Conservation (phyloP, 2,888 invertebrate species). For the Magallana nippona region DNA sequence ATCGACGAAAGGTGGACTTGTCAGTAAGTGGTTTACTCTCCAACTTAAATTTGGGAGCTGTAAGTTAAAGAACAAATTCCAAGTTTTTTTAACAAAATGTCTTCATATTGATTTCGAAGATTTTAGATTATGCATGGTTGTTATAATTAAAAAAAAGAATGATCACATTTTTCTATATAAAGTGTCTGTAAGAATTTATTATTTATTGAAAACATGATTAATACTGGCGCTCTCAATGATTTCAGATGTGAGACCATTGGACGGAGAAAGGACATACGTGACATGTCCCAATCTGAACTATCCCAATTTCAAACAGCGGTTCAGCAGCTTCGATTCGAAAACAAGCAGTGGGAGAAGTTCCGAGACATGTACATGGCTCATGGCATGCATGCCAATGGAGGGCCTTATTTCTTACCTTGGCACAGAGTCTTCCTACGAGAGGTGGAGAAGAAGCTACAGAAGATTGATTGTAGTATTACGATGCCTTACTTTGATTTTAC, state of each 20-base stretch:
- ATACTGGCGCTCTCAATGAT: not conserved
- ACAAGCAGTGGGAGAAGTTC: conserved; percentile 73
- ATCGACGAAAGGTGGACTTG: conserved; percentile 68
- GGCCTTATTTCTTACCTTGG: conserved; percentile 76
- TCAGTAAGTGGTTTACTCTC: conserved; percentile 60
- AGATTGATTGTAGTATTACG: conserved; percentile 74
- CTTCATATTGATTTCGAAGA: not conserved
- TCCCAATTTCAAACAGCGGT: conserved; percentile 75
- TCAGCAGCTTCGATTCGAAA: conserved; percentile 65
- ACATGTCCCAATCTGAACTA: conserved; percentile 73
- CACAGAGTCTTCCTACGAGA: conserved; percentile 74
- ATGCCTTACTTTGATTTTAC: conserved; percentile 79
- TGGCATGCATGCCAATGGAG: conserved; percentile 74
- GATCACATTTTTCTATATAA: too few species aligned
- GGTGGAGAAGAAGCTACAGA: conserved; percentile 74
- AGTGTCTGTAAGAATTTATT: too few species aligned
- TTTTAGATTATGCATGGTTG: too few species aligned
- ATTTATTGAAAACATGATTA: too few species aligned
- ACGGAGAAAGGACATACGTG: conserved; percentile 75
- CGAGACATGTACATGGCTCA: conserved; percentile 74
- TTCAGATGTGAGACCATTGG: conserved; percentile 46
- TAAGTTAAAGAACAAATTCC: too few species aligned
- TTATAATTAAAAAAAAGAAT: too few species aligned
- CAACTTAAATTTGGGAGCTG: not conserved
- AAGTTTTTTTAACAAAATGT: not conserved